Evolutionary conservation across 2,797 vertebrate genomes (phyloP).

Genomic region (Catostomus latipinnis): DNA sequence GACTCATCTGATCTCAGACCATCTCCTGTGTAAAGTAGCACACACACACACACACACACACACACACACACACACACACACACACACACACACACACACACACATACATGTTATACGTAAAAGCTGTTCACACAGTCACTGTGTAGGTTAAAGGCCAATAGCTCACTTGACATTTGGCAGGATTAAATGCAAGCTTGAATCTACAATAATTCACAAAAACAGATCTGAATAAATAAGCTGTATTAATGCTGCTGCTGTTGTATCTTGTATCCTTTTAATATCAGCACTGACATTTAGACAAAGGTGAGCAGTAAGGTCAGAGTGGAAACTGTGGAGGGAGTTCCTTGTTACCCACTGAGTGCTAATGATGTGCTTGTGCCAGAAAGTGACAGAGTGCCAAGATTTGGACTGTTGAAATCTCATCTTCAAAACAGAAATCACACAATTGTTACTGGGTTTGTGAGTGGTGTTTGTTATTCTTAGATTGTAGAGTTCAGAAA

Average conservation of each 20-base stretch:
- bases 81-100: no score
- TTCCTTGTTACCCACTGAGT: conserved; percentile 17
- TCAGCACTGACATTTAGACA: neutral
- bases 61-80: no score
- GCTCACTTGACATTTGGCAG: no score
- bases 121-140: no score
- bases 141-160: no score
- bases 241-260: neutral
- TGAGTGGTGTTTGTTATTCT: neutral
- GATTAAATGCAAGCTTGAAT: no score
- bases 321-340: conserved; percentile 6
- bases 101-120: no score
- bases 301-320: conserved; percentile 38
- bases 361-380: conserved; percentile 31
- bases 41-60: no score
- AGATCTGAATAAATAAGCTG: neutral
- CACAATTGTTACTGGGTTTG: neutral
- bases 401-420: neutral
- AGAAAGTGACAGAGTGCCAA: neutral
- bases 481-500: no score
- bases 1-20: no score
- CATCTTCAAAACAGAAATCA: neutral
- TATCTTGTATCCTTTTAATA: neutral
- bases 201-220: no score
- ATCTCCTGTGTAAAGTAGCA: no score